phyloP scores from a whole-genome alignment of 2,888 invertebrate genomes.

The Zaprionus bogoriensis region DNA sequence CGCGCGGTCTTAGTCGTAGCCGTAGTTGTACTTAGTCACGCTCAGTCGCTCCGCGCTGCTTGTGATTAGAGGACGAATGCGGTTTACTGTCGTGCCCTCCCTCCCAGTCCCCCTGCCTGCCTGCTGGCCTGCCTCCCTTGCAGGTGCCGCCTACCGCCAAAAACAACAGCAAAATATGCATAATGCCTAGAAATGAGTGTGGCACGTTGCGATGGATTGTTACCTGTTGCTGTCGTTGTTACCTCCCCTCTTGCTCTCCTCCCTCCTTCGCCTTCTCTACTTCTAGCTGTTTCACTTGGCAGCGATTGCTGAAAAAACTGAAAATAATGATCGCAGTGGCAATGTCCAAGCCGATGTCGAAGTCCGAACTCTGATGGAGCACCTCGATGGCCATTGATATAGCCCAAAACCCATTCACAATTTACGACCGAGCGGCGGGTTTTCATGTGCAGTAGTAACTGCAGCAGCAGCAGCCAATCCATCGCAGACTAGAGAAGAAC shows the following conservation, averaged over 20 bases:
- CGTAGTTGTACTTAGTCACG: conserved; percentile 72
- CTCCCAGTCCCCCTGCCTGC: background rate
- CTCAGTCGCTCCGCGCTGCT: conserved; percentile 55
- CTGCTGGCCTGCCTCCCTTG: background rate
- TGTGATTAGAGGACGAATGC: conserved; percentile 71
- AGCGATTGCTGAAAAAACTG: conserved; percentile 37
- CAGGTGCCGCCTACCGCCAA: background rate
- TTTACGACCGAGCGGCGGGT: conserved; percentile 34
- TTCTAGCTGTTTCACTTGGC: conserved; percentile 38
- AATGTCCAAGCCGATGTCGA: conserved; percentile 34
- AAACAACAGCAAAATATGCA: conserved; percentile 28
- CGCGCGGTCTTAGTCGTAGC: conserved; percentile 22
- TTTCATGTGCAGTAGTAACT: conserved; percentile 36
- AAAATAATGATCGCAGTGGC: conserved; percentile 42
- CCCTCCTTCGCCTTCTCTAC: no score
- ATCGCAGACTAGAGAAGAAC: background rate
- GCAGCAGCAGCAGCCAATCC: background rate
- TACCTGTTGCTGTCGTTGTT: conserved; percentile 12
- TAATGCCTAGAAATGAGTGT: conserved; percentile 42
- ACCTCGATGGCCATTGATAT: conserved; percentile 32
- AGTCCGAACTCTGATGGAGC: conserved; percentile 38
- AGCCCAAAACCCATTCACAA: conserved; percentile 39
- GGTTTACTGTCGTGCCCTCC: conserved; percentile 23
- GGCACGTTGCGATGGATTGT: conserved; percentile 44
- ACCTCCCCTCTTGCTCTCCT: conserved; percentile 4